A percentile compares a stretch with the other conserved stretches of the same genome.
These are phyloP conservation scores for Caenorhabditis drosophilae DNA, from an alignment of 2,888 invertebrate species.

Conservation along the genomic window DNA sequence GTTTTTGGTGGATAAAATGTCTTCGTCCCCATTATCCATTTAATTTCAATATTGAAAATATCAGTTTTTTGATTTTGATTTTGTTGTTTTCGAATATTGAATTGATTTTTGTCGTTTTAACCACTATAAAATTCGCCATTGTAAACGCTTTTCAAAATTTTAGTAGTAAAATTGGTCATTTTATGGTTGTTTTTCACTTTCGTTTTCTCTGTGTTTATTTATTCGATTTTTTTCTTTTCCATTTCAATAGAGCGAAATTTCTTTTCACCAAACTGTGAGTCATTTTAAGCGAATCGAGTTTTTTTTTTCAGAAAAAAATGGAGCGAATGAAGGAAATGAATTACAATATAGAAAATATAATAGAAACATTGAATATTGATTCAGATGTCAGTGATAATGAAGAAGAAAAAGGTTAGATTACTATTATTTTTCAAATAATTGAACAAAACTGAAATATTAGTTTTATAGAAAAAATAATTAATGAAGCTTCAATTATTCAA, in stretches of 20 bases:
- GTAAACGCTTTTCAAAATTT: too few species aligned
- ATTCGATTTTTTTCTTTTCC: not conserved
- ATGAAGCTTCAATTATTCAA: too few species aligned
- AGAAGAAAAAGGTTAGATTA: slow-evolving; percentile 10
- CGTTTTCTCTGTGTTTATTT: not conserved
- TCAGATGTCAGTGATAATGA: slow-evolving; percentile 6
- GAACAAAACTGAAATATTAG: too few species aligned
- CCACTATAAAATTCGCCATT: too few species aligned
- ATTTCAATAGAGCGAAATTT: slow-evolving; percentile 23
- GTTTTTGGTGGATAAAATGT: too few species aligned
- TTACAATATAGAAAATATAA: slow-evolving; percentile 30
- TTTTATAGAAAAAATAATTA: too few species aligned
- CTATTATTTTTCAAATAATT: not conserved
- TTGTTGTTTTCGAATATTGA: too few species aligned
- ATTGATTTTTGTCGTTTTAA: too few species aligned
- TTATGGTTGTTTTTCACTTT: not conserved
- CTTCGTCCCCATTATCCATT: too few species aligned
- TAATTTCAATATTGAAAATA: too few species aligned
- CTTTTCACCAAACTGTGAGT: slow-evolving; percentile 15
- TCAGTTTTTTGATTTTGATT: too few species aligned
- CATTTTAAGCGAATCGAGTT: not conserved
- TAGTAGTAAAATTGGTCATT: too few species aligned
- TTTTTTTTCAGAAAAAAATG: slow-evolving; percentile 26
- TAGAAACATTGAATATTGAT: slow-evolving; percentile 31
- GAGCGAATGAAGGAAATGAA: slow-evolving; percentile 29